These are phyloP conservation scores for Euproctis similis DNA, from an alignment of 2,888 invertebrate genomes.

Conservation along the genomic window DNA sequence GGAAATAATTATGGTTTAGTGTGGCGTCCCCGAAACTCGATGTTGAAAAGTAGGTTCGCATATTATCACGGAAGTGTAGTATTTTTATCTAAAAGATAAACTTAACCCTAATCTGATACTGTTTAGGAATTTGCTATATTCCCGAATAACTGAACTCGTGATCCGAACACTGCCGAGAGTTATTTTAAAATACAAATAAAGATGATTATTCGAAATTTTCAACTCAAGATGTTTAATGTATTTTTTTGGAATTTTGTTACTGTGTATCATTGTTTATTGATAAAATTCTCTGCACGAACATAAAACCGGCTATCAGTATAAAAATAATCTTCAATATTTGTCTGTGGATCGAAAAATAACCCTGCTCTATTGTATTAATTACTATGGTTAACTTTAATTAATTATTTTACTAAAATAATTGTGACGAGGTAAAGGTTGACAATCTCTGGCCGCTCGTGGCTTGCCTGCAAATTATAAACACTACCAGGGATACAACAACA, in stretches of 20 bases:
- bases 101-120: conserved; percentile 64
- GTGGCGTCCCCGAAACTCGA: conserved; percentile 44
- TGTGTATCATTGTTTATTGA: conserved; percentile 55
- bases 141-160: conserved; percentile 58
- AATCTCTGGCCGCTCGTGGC: conserved; percentile 51
- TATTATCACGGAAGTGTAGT: conserved; percentile 51
- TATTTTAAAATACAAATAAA: conserved; percentile 44
- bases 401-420: conserved; percentile 72
- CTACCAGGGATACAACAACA: conserved; percentile 41
- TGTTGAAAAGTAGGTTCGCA: conserved; percentile 39
- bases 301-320: conserved; percentile 74
- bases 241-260: conserved; percentile 62
- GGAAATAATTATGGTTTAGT: conserved; percentile 7
- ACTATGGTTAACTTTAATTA: conserved; percentile 74
- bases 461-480: conserved; percentile 41
- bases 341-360: conserved; percentile 76
- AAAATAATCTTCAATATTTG: conserved; percentile 72
- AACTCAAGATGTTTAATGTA: too few relatives aligned
- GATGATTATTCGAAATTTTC: conserved; percentile 50
- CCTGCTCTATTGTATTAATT: conserved; percentile 75
- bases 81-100: conserved; percentile 68
- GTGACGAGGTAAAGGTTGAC: conserved; percentile 73
- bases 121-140: conserved; percentile 19
- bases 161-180: conserved; percentile 66
- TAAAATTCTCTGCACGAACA: conserved; percentile 65